Base-by-base conservation (phyloP, 2,888 invertebrate species). In the Mayetiola destructor region DNA sequence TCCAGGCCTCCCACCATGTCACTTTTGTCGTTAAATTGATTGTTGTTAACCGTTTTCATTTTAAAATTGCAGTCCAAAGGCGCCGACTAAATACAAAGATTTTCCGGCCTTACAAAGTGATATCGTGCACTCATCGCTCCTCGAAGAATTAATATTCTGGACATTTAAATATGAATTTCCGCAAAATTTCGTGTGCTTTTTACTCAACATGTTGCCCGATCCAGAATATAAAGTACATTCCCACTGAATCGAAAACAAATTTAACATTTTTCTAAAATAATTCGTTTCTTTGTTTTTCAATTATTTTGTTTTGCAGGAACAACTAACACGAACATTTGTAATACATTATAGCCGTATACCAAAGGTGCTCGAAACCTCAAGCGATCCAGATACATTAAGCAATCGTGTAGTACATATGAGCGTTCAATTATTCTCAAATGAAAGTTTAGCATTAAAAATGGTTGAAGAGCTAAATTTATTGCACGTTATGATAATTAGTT, bases 71-170 rank as follows among this genome's bases (percentile, higher is more conserved):
- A 71, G 73, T 68, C 77, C 84, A 62, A 85, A 81, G 64, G 81
- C 83, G 30, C 79, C 80, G 59, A 80, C 81, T 66, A 84, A 84
- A 64, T 89, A 88, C 67, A 83, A 84, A 64, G 82, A 89, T 70
- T 80, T 88, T 65, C 84, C 86, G 1, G 86, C 88, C 0, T 71
- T 91, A 57, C 85, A 87, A 65, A 84, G 85, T 62, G 80, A 82
- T 30, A 75, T 93, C 37, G 79, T 82, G 32, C 92, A 94, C 72
- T 81, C 80, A 64, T 91, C 89, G 0, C 80, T 94, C 61, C 76
- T 94, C 20, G 95, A 96, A 71, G 97, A 97, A 75, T 80, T 97
- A 62, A 89, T 96, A 64, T 96, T 97, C 76, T 97, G 97, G 96
- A 93, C 92, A 21, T 92, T 96, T 60, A 90, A 90, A 69, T 93